Base-by-base conservation (phyloP, 2,797 vertebrate species). In the Notolepis coatsorum region DNA sequence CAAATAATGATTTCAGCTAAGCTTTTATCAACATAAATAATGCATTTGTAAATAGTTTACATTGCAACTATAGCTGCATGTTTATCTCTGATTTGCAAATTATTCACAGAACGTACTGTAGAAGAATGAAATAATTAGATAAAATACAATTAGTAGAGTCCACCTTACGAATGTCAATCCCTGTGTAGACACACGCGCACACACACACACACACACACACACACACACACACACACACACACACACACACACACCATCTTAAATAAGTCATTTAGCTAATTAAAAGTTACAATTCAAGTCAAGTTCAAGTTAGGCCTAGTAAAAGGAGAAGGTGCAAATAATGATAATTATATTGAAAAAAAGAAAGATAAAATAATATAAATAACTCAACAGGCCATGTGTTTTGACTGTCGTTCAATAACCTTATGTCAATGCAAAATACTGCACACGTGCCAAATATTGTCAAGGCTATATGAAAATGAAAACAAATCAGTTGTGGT, bases 1-100 rank as follows among this genome's bases (percentile, higher is more conserved):
- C 88, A 73, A 91, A 90, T 89, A 89, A 91, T 86, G 62, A 61
- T 73, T 90, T 81, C 87, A 91, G 71, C 71, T 88, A 89, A 84
- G 82, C 88, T 90, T 90, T 92, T 89, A 89, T 61, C 78, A 21
- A 43, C 75, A 79, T 89, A 73, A 91, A 90, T 89, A 89, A 91
- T 86, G 81, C 63, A 91, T 81, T n/a, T 23, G 50, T 31, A 50
- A 53, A 70, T 67, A 86, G 84, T 88, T 90, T 85, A 73, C 82
- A 81, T 64, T 63, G 72, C 75, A 12, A 30, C 28, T 48, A 54
- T 39, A 73, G 80, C 77, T 71, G 59, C 66, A 53, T 64, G 70
- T 77, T 80, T n/a, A 76, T 71, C 64, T 68, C 48, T 70, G 62
- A 58, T 82, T 75, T 82, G 61, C 87, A 25, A 88, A 90, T 90